A percentile compares a stretch with the other conserved stretches of the same genome.
These are phyloP conservation scores for Hephaestus fuliginosus DNA, from an alignment of 2,797 vertebrate genomes.

Conservation along the genomic window DNA sequence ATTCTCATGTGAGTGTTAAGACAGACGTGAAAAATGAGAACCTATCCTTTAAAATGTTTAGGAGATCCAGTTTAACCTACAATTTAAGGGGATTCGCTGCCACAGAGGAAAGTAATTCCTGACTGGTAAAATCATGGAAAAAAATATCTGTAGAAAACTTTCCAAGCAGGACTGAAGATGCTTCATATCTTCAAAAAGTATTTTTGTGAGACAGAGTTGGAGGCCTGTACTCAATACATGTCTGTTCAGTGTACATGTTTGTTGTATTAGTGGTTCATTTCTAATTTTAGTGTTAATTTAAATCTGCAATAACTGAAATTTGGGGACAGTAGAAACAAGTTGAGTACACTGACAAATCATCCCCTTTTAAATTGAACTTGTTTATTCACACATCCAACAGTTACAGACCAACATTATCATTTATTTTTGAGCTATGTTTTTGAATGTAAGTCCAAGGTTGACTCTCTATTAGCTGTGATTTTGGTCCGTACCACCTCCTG, in stretches of 20 bases:
- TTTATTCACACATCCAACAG: not conserved
- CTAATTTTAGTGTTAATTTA: not conserved
- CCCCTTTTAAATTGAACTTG: not conserved
- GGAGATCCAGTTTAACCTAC: not conserved
- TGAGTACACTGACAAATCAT: not conserved
- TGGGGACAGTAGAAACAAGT: not conserved
- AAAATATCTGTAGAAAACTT: not conserved
- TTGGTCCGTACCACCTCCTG: not conserved
- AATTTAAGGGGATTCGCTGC: not conserved
- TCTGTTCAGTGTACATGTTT: not conserved
- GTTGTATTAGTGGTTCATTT: not conserved
- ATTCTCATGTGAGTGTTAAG: no score
- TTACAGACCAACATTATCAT: not conserved
- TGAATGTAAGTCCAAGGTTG: not conserved
- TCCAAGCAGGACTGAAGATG: not conserved
- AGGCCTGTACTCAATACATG: no score
- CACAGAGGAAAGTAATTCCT: not conserved
- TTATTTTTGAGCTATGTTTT: not conserved
- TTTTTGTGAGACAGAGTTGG: no score
- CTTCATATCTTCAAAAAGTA: not conserved
- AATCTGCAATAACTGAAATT: not conserved
- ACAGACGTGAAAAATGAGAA: not conserved
- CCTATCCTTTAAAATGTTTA: not conserved
- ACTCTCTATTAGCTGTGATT: not conserved
- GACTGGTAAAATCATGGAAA: not conserved